Base-by-base conservation (phyloP, 1,140 invertebrate species). In the Rhizoglyphus robini region DNA sequence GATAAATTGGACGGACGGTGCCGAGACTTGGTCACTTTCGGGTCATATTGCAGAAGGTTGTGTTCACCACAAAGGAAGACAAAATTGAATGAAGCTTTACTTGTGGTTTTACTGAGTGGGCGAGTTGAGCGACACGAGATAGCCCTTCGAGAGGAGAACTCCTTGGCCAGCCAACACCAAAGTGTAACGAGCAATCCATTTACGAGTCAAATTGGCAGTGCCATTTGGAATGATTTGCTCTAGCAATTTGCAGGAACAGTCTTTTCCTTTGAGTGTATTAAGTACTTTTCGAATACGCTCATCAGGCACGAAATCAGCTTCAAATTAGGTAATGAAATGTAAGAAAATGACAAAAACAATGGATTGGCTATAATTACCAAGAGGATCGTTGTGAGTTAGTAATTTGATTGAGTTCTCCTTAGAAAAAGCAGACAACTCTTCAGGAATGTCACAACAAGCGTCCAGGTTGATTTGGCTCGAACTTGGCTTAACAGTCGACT, bases 391-490 rank as follows among this genome's bases (percentile, higher is more conserved):
- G 75, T 98, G 94, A 0, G 94, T 97, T 4, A 97, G 79, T 25
- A 99, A 78, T 72, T 96, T 91, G 57, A 99, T 86, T 70, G 91
- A 86, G 72, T 94, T 84, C 69, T 88, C 83, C 72, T 87, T 88
- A 63, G 92, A 90, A 79, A 92, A 98, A 61, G 83, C 81, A 73
- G 90, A 86, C 64, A 99, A 80, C 13, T 87, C 84, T 25, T 87
- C 84, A 15, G 94, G 92, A 65, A 98, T 93, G 3, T 95, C 87
- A 80, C 95, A 98, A 75, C 94, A 98, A 2, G 87, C 87, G 1
- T 90, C 86, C 57, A 97, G 81, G 79, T 94, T 96, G 67, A 98
- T 93, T 79, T 99, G 94, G 68, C 95, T 86, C 65, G 95, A 91
- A 68, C 82, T 83, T 20, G 94, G 94, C 71, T 90, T 90, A 76